These are phyloP conservation scores for Lota lota DNA, from an alignment of 2,113 vertebrate genomes.

Conservation along the genomic window DNA sequence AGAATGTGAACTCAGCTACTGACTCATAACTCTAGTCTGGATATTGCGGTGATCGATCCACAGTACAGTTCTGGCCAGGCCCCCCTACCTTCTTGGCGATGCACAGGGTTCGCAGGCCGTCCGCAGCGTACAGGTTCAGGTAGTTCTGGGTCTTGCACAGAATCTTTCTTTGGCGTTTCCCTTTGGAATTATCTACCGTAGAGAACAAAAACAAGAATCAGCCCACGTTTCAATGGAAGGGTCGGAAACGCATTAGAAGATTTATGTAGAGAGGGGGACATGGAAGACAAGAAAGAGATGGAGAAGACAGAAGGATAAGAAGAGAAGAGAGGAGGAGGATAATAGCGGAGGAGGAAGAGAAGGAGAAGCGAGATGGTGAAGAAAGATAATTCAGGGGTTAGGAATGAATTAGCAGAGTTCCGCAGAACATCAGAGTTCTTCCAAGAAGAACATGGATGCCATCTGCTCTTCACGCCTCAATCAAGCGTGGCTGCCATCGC, in stretches of 20 bases:
- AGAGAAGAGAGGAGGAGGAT: too few species aligned
- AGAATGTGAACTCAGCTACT: neutral
- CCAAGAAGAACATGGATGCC: slow-evolving; percentile 36
- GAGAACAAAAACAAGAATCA: slow-evolving; percentile 15
- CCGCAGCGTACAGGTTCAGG: slow-evolving; percentile 89
- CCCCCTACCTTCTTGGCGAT: slow-evolving; percentile 91
- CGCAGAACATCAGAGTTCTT: slow-evolving; percentile 27
- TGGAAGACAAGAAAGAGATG: neutral
- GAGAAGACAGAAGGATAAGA: too few species aligned
- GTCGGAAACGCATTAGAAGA: slow-evolving; percentile 1
- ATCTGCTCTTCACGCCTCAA: slow-evolving; percentile 55
- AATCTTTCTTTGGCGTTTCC: slow-evolving; percentile 87
- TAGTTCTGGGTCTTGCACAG: slow-evolving; percentile 89
- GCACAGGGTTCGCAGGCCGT: slow-evolving; percentile 93
- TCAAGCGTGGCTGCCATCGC: neutral
- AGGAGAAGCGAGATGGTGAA: too few species aligned
- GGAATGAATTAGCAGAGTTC: slow-evolving; percentile 17
- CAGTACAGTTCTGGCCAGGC: neutral
- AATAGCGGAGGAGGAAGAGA: too few species aligned
- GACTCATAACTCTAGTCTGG: too few species aligned
- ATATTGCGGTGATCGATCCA: too few species aligned
- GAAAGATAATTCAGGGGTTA: neutral
- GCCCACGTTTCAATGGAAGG: slow-evolving; percentile 17
- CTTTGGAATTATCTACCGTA: slow-evolving; percentile 75
- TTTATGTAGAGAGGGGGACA: neutral